Evolutionary conservation across 2,797 vertebrate species (phyloP), one percentile per base, ranked within the genome.

Genomic region (Cossypha polioptera): DNA sequence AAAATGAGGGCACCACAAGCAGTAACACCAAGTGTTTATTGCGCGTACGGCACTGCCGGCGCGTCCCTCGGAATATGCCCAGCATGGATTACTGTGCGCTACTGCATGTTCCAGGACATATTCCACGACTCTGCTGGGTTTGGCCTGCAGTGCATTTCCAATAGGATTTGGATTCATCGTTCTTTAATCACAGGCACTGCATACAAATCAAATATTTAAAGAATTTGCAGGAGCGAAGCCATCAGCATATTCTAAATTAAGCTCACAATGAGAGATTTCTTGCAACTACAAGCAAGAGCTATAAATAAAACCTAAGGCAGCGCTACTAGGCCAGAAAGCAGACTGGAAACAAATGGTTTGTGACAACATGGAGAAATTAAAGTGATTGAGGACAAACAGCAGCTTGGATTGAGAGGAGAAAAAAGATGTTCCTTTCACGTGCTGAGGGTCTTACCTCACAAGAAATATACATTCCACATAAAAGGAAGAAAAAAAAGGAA

Each of bases 381-480:
- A 95, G 96, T 97, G 95, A 92, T 91, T 93, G 69, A 95, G 90
- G 92, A 84, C 88, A 96, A 96, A 97, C 96, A 97, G 95, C 88
- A 68, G 80, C 90, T 91, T 86, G 72, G 95, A 85, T 66, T 95
- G 89, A 91, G 77, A 88, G 94, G 85, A 95, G 95, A 95, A 95
- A 96, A 96, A 84, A 88, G 88, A 93, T 94, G 94, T 92, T 96
- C 95, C 97, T 97, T 96, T 97, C 95, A 96, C 86, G 95, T 97
- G 96, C 96, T 97, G 94, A 97, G 96, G 92, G 93, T 98, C 98
- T 98, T 98, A 98, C 98, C 98, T 98, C 98, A 98, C 97, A 98
- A 97, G 98, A 97, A 98, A 98, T 96, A 98, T 51, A 98, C 55
- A 98, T 98, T 98, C 98, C 98, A 98, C 97, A 98, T 97, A 98